Conservation (phyloP, 64 coral and sea anemone genomes). For the Porites lutea region DNA sequence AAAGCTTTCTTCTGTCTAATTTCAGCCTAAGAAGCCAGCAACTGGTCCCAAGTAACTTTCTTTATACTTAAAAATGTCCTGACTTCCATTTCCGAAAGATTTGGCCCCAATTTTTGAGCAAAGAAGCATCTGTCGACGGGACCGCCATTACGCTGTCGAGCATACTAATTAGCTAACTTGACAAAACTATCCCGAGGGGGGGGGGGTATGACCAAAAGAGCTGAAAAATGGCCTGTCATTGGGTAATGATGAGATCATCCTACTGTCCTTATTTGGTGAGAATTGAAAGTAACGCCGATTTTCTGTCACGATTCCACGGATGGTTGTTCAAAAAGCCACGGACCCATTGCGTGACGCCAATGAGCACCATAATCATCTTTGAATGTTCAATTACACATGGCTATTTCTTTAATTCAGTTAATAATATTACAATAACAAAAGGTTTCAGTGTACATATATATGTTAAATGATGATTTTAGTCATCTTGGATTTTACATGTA, state of each 20-base stretch:
- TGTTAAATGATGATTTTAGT: neutral
- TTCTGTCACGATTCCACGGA: too few species aligned
- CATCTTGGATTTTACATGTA: neutral
- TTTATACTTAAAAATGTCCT: conserved; percentile 6
- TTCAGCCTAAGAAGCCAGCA: conserved; percentile 2
- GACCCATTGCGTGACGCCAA: too few species aligned
- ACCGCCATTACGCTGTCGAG: neutral
- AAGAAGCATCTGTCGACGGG: neutral
- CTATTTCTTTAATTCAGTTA: neutral
- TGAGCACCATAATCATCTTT: too few species aligned
- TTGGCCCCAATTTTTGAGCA: conserved; percentile 7
- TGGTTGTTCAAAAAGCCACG: too few species aligned
- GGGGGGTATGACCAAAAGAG: conserved; percentile 2
- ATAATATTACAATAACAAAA: neutral
- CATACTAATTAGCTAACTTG: conserved; percentile 12
- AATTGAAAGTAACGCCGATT: too few species aligned
- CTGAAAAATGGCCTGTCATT: conserved; percentile 18
- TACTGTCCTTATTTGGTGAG: too few species aligned
- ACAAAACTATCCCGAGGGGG: conserved; percentile 2
- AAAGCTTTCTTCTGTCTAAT: conserved; percentile 1
- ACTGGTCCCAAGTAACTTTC: neutral
- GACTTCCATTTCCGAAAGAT: conserved; percentile 8
- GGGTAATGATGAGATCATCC: neutral
- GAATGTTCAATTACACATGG: too few species aligned
- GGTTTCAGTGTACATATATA: neutral